Percentiles rank a stretch among this genome's conserved stretches.
Evolutionary conservation across 2,888 invertebrate genomes (phyloP).

Genomic region (Automeris io): DNA sequence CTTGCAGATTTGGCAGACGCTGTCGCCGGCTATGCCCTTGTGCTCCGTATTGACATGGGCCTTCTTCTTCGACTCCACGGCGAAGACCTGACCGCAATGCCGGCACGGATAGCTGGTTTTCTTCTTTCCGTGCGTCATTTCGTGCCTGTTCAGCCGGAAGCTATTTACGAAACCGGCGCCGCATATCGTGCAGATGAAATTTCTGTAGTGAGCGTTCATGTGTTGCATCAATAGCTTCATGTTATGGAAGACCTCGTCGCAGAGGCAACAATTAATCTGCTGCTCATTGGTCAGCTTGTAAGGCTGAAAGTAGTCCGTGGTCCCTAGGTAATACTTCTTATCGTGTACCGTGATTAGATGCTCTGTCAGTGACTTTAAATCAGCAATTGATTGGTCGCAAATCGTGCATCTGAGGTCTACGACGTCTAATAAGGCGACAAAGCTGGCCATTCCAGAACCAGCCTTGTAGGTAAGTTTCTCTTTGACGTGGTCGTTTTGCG

Average conservation of each 20-base stretch:
- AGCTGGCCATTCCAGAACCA: conserved; percentile 54
- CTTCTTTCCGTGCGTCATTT: conserved; percentile 58
- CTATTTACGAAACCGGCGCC: conserved; percentile 65
- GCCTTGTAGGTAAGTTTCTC: conserved; percentile 60
- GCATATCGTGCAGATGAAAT: conserved; percentile 64
- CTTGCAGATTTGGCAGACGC: conserved; percentile 66
- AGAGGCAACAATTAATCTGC: conserved; percentile 57
- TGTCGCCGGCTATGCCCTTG: conserved; percentile 62
- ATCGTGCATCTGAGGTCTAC: conserved; percentile 58
- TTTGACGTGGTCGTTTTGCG: conserved; percentile 48
- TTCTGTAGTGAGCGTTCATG: conserved; percentile 64
- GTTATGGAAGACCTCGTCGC: conserved; percentile 54
- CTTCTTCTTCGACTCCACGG: conserved; percentile 59
- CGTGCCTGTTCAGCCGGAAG: conserved; percentile 56
- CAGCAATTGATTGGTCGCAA: conserved; percentile 44
- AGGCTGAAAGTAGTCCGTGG: conserved; percentile 60
- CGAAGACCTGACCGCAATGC: conserved; percentile 55
- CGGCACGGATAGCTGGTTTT: conserved; percentile 56
- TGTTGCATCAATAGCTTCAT: conserved; percentile 66
- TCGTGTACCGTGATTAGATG: conserved; percentile 54
- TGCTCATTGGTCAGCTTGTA: conserved; percentile 50
- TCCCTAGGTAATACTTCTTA: conserved; percentile 50
- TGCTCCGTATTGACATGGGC: conserved; percentile 63
- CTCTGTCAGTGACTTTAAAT: conserved; percentile 38
- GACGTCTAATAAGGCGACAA: conserved; percentile 61